phyloP scores from a whole-genome alignment of 2,888 invertebrate species.

The Oscheius sp. region DNA sequence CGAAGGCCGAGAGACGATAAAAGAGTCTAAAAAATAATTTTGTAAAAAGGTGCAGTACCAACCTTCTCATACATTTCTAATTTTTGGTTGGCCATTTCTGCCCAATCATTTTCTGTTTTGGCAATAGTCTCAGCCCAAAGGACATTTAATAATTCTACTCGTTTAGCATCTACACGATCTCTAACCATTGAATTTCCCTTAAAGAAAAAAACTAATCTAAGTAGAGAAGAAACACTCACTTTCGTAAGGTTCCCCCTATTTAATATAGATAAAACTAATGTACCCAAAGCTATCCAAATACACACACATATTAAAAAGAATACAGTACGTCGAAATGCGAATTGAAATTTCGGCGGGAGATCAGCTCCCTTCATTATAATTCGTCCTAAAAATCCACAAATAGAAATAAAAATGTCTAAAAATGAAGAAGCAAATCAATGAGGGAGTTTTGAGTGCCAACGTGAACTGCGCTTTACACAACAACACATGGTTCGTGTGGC shows the following conservation, averaged over 20 bases:
- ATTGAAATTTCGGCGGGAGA: slow-evolving; percentile 64
- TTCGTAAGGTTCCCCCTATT: slow-evolving; percentile 27
- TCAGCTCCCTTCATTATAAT: slow-evolving; percentile 44
- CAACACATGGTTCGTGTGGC: slow-evolving; percentile 35
- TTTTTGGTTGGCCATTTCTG: slow-evolving; percentile 68
- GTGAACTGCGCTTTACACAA: slow-evolving; percentile 38
- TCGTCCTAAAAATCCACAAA: not conserved
- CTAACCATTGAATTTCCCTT: slow-evolving; percentile 7
- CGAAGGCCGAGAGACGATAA: slow-evolving; percentile 43
- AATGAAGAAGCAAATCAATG: slow-evolving; percentile 26
- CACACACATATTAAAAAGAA: slow-evolving; percentile 62
- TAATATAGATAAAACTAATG: slow-evolving; percentile 53
- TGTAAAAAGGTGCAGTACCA: not conserved
- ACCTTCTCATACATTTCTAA: slow-evolving; percentile 68
- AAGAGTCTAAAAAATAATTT: slow-evolving; percentile 40
- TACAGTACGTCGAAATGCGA: slow-evolving; percentile 64
- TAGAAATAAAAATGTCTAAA: not conserved
- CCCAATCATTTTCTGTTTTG: slow-evolving; percentile 69
- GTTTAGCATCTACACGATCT: slow-evolving; percentile 62
- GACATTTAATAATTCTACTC: slow-evolving; percentile 68
- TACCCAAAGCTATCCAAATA: slow-evolving; percentile 62
- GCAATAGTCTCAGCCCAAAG: slow-evolving; percentile 70
- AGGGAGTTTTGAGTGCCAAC: slow-evolving; percentile 23
- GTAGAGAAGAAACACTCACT: slow-evolving; percentile 2
- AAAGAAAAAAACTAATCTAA: not conserved